phyloP scores from a whole-genome alignment of 2,113 vertebrate genomes.

The Notothenia rossii region DNA sequence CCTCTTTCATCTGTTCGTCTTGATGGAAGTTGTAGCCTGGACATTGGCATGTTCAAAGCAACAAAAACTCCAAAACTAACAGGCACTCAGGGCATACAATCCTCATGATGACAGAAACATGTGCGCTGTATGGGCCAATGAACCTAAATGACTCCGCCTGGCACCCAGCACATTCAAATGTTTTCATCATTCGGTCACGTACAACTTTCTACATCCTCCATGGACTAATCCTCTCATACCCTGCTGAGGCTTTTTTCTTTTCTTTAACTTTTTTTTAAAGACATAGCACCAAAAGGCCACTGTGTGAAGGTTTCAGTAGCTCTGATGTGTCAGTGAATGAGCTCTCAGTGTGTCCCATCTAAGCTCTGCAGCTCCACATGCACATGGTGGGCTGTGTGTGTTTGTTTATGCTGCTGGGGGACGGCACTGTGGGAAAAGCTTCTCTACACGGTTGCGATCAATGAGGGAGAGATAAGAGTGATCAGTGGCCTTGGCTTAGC shows the following conservation, averaged over 20 bases:
- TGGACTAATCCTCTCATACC: not conserved
- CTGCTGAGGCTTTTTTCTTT: slow-evolving; percentile 2
- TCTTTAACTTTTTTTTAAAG: not conserved
- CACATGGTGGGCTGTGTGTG: slow-evolving; percentile 69
- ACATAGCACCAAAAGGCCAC: not conserved
- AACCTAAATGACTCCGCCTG: slow-evolving; percentile 64
- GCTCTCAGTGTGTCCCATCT: slow-evolving; percentile 37
- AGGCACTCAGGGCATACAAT: slow-evolving; percentile 62
- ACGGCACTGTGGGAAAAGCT: slow-evolving; percentile 77
- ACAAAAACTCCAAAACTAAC: slow-evolving; percentile 53
- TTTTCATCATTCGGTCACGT: slow-evolving; percentile 39
- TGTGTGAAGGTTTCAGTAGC: slow-evolving; percentile 23
- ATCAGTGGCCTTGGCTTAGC: slow-evolving; percentile 76
- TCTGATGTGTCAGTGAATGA: slow-evolving; percentile 24
- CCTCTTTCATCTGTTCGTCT: slow-evolving; percentile 57
- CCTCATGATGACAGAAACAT: slow-evolving; percentile 80
- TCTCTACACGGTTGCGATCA: slow-evolving; percentile 68
- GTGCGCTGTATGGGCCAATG: slow-evolving; percentile 68
- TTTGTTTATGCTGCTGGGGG: slow-evolving; percentile 76
- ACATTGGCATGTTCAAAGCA: slow-evolving; percentile 64
- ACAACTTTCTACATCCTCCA: slow-evolving; percentile 2
- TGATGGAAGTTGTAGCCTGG: slow-evolving; percentile 37
- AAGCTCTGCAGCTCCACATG: slow-evolving; percentile 44
- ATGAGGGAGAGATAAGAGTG: slow-evolving; percentile 81
- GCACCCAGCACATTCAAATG: slow-evolving; percentile 42